phyloP scores from a whole-genome alignment of 2,113 vertebrate genomes.

The Microcebus tavaratra region DNA sequence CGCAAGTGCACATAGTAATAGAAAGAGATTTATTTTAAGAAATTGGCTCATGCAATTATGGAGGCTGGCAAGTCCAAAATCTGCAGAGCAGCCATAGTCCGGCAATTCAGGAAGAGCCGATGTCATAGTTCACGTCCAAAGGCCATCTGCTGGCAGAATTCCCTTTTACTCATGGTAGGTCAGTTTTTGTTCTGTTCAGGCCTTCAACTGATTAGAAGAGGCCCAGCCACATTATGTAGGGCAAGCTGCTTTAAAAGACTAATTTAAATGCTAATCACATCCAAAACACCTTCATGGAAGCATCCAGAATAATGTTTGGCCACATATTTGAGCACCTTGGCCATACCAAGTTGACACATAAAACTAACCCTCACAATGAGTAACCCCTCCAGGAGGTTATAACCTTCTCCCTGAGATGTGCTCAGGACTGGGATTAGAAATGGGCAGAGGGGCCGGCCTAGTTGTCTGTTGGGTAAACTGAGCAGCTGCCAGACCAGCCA shows the following conservation, averaged over 20 bases:
- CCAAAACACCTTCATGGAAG: background rate
- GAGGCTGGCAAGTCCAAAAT: background rate
- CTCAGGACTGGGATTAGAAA: background rate
- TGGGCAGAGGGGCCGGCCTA: background rate
- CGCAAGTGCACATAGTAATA: too few relatives aligned
- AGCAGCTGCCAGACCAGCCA: background rate
- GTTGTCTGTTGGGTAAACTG: background rate
- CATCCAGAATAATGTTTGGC: background rate
- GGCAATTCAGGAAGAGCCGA: background rate
- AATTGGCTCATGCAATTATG: background rate
- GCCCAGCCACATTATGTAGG: background rate
- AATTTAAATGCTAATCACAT: background rate
- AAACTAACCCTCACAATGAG: background rate
- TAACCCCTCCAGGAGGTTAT: background rate
- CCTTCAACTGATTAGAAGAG: background rate
- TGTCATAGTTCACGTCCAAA: background rate
- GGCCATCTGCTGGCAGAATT: background rate
- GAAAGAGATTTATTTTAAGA: background rate
- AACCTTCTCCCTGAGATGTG: background rate
- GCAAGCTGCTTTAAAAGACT: background rate
- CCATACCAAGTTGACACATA: background rate
- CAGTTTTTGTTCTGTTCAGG: background rate
- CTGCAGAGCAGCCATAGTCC: background rate
- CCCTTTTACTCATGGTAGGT: background rate
- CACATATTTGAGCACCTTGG: background rate